A percentile compares a stretch with the other conserved stretches of the same genome.
Evolutionary conservation across 2,113 vertebrate genomes (phyloP).

Genomic region (Clarias batrachus): DNA sequence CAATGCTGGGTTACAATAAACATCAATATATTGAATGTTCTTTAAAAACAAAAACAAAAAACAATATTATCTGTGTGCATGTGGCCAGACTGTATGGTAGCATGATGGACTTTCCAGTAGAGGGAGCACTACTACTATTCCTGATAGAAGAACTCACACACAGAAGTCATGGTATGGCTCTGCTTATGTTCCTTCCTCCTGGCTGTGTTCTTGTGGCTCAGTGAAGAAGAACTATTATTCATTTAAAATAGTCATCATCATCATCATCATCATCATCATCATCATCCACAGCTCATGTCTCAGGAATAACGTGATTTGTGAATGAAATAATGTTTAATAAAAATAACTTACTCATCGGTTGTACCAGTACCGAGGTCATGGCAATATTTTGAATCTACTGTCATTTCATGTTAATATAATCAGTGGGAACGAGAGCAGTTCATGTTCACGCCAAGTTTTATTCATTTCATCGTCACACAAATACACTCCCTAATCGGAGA

Average conservation of each 20-base stretch:
- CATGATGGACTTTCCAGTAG: conserved; percentile 61
- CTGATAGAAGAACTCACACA: background rate
- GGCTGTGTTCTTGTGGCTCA: background rate
- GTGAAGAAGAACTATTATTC: too few relatives aligned
- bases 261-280: background rate
- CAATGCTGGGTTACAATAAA: background rate
- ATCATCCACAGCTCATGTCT: background rate
- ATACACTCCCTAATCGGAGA: too few relatives aligned
- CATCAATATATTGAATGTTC: too few relatives aligned
- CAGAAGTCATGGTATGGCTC: background rate
- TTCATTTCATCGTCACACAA: too few relatives aligned
- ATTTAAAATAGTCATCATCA: too few relatives aligned
- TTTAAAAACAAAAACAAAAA: too few relatives aligned
- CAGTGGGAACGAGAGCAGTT: too few relatives aligned
- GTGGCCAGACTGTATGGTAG: conserved; percentile 19
- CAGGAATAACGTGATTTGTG: background rate
- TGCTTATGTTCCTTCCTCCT: background rate
- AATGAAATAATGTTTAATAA: background rate
- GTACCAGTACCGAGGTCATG: too few relatives aligned
- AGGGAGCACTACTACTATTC: conserved; percentile 59
- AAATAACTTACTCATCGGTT: background rate
- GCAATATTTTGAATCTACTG: too few relatives aligned
- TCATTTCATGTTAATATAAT: too few relatives aligned
- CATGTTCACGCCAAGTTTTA: too few relatives aligned
- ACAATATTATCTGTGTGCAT: too few relatives aligned